Evolutionary conservation across 2,113 vertebrate genomes (phyloP).

Genomic region (Capreolus pygargus): DNA sequence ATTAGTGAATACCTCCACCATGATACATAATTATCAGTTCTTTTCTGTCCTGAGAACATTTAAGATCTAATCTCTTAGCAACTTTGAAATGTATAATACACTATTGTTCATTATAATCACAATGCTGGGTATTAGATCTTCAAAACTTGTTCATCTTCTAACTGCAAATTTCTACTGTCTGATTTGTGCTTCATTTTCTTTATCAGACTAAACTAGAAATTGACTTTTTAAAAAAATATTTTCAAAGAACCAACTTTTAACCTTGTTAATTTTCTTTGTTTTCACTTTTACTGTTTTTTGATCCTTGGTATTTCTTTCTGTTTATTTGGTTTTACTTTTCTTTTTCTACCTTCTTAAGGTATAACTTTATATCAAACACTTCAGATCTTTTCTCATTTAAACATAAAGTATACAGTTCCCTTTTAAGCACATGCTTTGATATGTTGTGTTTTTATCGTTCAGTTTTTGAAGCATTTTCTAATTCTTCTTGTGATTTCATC

Average conservation of each 20-base stretch:
- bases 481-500: not conserved
- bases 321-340: not conserved
- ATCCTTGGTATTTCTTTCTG: not conserved
- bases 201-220: not conserved
- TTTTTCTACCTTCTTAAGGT: not conserved
- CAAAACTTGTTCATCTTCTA: not conserved
- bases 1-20: not conserved
- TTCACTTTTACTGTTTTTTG: not conserved
- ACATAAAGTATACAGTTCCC: not conserved
- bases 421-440: not conserved
- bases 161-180: not conserved
- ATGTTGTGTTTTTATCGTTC: not conserved
- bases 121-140: not conserved
- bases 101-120: not conserved
- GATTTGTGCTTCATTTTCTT: not conserved
- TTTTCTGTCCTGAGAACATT: not conserved
- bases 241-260: not conserved
- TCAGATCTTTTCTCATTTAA: not conserved
- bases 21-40: not conserved
- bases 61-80: not conserved
- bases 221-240: not conserved
- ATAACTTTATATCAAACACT: not conserved
- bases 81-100: not conserved
- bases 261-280: not conserved
- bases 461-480: not conserved